Evolutionary conservation across 2,888 invertebrate genomes (phyloP).

Genomic region (Serripes groenlandicus): DNA sequence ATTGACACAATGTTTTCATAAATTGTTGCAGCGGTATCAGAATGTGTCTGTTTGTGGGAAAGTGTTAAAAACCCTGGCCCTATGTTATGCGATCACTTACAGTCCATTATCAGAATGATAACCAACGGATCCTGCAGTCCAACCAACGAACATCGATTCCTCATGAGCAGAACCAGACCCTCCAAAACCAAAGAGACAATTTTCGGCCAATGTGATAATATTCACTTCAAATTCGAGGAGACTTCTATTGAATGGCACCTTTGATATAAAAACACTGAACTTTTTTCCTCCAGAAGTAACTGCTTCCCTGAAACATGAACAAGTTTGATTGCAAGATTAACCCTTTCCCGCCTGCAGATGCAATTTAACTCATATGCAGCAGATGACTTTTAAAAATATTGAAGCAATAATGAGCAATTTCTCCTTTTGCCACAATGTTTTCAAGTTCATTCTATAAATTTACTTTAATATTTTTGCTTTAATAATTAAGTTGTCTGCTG

Average conservation of each 20-base stretch:
- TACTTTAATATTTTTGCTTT: too few species aligned
- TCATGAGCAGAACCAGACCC: slow-evolving; percentile 59
- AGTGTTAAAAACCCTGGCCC: not conserved
- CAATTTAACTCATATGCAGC: too few species aligned
- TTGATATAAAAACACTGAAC: slow-evolving; percentile 69
- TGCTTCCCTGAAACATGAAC: not conserved
- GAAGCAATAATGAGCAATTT: too few species aligned
- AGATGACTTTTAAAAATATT: too few species aligned
- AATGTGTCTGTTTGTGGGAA: not conserved
- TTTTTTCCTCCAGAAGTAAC: slow-evolving; percentile 17
- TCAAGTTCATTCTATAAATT: too few species aligned
- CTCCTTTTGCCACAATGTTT: too few species aligned
- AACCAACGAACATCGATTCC: slow-evolving; percentile 69
- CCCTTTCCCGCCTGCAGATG: too few species aligned
- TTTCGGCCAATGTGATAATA: slow-evolving; percentile 33
- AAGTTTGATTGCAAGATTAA: not conserved
- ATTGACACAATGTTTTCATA: not conserved
- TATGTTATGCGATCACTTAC: slow-evolving; percentile 53
- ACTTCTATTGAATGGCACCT: slow-evolving; percentile 71
- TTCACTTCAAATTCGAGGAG: slow-evolving; percentile 74
- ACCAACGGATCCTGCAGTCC: slow-evolving; percentile 68
- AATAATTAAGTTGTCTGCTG: too few species aligned
- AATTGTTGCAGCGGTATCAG: not conserved
- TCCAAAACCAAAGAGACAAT: slow-evolving; percentile 66
- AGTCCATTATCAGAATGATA: slow-evolving; percentile 76